Evolutionary conservation across 2,888 invertebrate genomes (phyloP).

Genomic region (Elaeidobius kamerunicus): DNA sequence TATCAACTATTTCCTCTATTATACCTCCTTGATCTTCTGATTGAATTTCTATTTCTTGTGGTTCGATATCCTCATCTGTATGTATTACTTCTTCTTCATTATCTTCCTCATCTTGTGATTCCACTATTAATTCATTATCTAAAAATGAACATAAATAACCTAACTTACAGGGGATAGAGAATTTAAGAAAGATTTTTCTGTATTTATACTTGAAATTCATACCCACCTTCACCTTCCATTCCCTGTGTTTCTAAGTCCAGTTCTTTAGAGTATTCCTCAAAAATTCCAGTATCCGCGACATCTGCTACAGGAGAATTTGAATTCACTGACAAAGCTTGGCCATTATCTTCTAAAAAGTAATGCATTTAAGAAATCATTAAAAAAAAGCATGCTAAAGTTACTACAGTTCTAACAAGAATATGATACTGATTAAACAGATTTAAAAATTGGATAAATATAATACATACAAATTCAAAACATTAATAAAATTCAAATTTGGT

Average conservation of each 20-base stretch:
- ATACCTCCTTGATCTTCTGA: constrained; percentile 40
- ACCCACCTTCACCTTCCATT: constrained; percentile 41
- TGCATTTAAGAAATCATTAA: too few species aligned
- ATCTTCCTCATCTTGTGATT: constrained; percentile 37
- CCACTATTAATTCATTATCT: constrained; percentile 38
- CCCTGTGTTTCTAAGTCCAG: constrained; percentile 40
- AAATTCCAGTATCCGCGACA: constrained; percentile 35
- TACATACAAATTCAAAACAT: too few species aligned
- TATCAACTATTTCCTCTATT: constrained; percentile 11
- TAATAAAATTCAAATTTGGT: constrained; percentile 22
- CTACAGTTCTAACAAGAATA: too few species aligned
- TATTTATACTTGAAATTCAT: too few species aligned
- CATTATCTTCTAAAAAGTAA: constrained; percentile 32
- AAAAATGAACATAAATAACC: too few species aligned
- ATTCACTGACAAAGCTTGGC: constrained; percentile 37
- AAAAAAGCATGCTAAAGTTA: too few species aligned
- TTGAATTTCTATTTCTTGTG: constrained; percentile 45
- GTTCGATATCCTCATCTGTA: constrained; percentile 42
- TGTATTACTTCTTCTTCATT: constrained; percentile 42
- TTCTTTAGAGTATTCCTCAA: constrained; percentile 45
- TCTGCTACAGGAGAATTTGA: constrained; percentile 40
- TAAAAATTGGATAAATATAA: too few species aligned
- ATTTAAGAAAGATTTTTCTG: too few species aligned
- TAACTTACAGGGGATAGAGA: too few species aligned
- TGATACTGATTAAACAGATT: too few species aligned